These are phyloP conservation scores for Pseudochirops cupreus DNA, from an alignment of 2,797 vertebrate genomes.

Conservation along the genomic window DNA sequence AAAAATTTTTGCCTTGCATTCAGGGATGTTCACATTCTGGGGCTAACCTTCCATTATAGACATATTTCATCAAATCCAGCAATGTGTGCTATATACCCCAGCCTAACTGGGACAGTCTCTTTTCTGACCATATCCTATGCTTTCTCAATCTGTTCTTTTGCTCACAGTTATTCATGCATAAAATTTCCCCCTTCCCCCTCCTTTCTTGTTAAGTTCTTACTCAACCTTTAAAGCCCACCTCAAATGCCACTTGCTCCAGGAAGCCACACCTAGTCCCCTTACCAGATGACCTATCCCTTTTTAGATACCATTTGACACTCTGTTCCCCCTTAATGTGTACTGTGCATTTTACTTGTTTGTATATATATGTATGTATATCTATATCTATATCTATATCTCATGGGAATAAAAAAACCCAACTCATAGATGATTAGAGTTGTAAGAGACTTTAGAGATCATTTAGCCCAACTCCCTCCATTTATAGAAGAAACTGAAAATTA, in stretches of 20 bases:
- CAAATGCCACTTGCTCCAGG: not conserved
- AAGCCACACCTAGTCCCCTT: not conserved
- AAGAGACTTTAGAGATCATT: not conserved
- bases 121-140: not conserved
- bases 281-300: not conserved
- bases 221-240: not conserved
- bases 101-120: not conserved
- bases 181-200: not conserved
- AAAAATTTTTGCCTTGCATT: not conserved
- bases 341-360: not conserved
- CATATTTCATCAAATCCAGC: not conserved
- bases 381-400: not conserved
- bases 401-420: not conserved
- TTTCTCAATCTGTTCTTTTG: not conserved
- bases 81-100: not conserved
- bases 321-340: not conserved
- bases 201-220: not conserved
- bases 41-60: not conserved
- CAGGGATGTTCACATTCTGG: not conserved
- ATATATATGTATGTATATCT: not conserved
- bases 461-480: not conserved
- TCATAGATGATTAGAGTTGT: not conserved
- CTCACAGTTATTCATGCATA: not conserved
- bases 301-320: not conserved
- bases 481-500: not conserved